These are phyloP conservation scores for Calameuta pallipes DNA, from an alignment of 2,888 invertebrate genomes.

Conservation along the genomic window DNA sequence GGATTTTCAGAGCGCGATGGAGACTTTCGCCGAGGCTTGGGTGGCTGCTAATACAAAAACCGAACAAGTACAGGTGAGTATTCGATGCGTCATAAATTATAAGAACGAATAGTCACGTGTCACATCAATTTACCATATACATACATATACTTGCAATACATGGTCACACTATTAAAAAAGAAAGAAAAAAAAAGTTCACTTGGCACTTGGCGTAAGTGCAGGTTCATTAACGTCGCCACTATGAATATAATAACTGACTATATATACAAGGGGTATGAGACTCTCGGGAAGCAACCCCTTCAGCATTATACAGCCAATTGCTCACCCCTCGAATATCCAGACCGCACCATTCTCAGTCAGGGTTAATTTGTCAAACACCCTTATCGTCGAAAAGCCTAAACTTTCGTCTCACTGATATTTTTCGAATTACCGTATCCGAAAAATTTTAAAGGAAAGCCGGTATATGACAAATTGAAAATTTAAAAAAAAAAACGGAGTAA, in stretches of 20 bases:
- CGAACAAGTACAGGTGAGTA: slow-evolving; percentile 62
- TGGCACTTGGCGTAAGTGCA: slow-evolving; percentile 1
- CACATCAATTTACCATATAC: background rate
- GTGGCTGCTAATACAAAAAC: slow-evolving; percentile 88
- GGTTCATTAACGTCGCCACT: background rate
- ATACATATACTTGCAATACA: background rate
- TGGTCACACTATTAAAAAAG: too few relatives aligned
- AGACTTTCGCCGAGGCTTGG: slow-evolving; percentile 98
- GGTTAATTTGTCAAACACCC: slow-evolving; percentile 1
- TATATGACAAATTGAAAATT: background rate
- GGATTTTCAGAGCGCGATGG: slow-evolving; percentile 99
- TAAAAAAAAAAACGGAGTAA: background rate
- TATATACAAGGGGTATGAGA: slow-evolving; percentile 8
- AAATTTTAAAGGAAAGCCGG: background rate
- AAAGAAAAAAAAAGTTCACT: background rate
- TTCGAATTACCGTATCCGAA: background rate
- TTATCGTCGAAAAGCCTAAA: background rate
- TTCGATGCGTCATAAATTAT: slow-evolving; percentile 16
- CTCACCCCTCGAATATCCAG: slow-evolving; percentile 44
- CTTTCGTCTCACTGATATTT: background rate
- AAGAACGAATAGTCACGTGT: slow-evolving; percentile 8
- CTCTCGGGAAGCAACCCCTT: slow-evolving; percentile 34
- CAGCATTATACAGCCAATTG: slow-evolving; percentile 60
- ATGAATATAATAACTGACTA: slow-evolving; percentile 1
- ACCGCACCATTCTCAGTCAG: slow-evolving; percentile 4